Evolutionary conservation across 2,888 invertebrate genomes (phyloP), one percentile per base, ranked within the genome.

Genomic region (Eupithecia centaureata): DNA sequence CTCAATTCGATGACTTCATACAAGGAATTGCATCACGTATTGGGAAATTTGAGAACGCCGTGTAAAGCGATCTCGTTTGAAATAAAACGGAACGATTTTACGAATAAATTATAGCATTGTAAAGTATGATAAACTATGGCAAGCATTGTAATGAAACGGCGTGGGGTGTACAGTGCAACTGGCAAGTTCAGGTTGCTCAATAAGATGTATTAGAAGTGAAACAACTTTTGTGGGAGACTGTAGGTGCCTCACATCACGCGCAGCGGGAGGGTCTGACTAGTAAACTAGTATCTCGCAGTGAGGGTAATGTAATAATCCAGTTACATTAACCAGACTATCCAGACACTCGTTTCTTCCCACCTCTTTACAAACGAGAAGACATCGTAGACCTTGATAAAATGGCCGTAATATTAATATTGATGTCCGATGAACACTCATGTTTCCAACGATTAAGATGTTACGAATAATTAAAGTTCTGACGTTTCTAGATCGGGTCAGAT

Each of bases 121-220:
- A 89, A 91, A 91, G 86, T 91, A 91, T 93, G 92, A 93, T 92
- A 89, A 92, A 93, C 86, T 91, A 91, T 90, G 76, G 87, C 90
- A 86, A 86, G 86, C 84, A 86, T 88, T 85, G 87, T 91, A 92
- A 92, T 91, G 90, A 87, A 90, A 89, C 87, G 84, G 85, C 85
- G 85, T 86, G 87, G 84, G 85, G 82, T 81, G 81, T 86, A 90
- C 87, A 87, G 79, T 80, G 78, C 77, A 80, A 78, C 78, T 79
- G 78, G 65, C 72, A 84, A 80, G 84, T 82, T 84, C 81, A 75
- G 79, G 84, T 81, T 75, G 77, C 76, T 79, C 63, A 64, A 63
- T 59, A 28, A 79, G 80, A 72, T 79, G 72, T 73, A 68, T 75
- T 75, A 75, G 74, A 77, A 75, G 75, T 75, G 79, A 82, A 82